Base-by-base conservation (phyloP, 2,888 invertebrate genomes). In the Lymantria dispar region DNA sequence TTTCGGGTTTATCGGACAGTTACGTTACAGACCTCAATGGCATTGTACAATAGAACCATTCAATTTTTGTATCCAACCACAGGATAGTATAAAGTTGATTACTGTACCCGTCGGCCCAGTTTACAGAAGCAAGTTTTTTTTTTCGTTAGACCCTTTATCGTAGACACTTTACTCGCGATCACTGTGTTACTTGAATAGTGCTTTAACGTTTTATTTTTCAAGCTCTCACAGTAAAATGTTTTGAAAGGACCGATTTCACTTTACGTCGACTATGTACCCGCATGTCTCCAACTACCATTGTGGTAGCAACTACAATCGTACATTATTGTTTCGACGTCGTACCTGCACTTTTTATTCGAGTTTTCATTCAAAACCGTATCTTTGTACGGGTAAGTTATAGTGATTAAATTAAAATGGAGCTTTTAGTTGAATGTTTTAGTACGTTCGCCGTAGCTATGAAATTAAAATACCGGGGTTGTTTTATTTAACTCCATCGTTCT, bases 171-270 rank as follows among this genome's bases (percentile, higher is more conserved):
- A 65, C 62, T 70, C 73, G 61, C 74, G 70, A 73, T 74, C 76
- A 74, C 70, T 64, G 70, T 68, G 75, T 74, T 80, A 76, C 72
- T 78, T 80, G 80, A 83, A 83, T 80, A 79, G 81, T 81, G 76
- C 76, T 76, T 72, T 60, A 67, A 52, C 75, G 82, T 81, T 85
- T 87, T 87, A 84, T 85, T 87, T 86, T 85, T 74, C 79, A 78
- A 81, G 80, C 80, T 72, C 73, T 70, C 78, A 66, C 80, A 78
- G 85, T 81, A 82, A 86, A 90, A 88, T 87, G 87, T 89, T 89
- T 88, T 89, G 88, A 88, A 89, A 87, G 90, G 86, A 87, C 85
- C 87, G 88, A 87, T 89, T 88, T 86, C 85, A 85, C 87, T 85
- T 84, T 83, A 76, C 86, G 78, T 78, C 78, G 73, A 72, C 65